Percentiles rank a stretch among this genome's conserved stretches.
Conservation (phyloP, 1,140 invertebrate species). For the Drosophila suzukii region DNA sequence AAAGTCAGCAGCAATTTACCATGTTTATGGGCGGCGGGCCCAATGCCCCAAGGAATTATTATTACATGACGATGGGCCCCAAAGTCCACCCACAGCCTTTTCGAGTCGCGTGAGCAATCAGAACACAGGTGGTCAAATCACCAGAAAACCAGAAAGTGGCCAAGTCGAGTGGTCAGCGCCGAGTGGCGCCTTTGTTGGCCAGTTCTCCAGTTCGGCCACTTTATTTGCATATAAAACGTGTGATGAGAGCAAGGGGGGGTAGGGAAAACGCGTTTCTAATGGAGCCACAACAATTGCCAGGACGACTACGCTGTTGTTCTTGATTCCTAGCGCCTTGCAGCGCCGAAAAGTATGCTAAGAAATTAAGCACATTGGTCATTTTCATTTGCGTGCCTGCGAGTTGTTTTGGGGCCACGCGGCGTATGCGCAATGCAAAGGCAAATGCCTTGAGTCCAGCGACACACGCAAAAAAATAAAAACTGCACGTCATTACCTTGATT, state of each 20-base stretch:
- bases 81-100: not conserved
- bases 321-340: conserved; percentile 54
- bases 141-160: conserved; percentile 26
- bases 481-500: conserved; percentile 82
- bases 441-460: conserved; percentile 53
- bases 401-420: conserved; percentile 44
- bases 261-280: conserved; percentile 44
- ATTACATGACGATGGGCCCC: conserved; percentile 49
- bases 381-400: conserved; percentile 63
- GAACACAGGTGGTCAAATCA: conserved; percentile 44
- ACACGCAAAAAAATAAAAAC: conserved; percentile 70
- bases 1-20: conserved; percentile 69
- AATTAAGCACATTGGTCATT: conserved; percentile 74
- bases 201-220: conserved; percentile 19
- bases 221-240: conserved; percentile 79
- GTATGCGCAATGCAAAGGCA: conserved; percentile 67
- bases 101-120: conserved; percentile 73
- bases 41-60: conserved; percentile 65
- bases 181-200: conserved; percentile 59
- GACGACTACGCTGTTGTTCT: conserved; percentile 25
- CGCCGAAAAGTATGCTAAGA: conserved; percentile 71
- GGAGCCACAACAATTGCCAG: conserved; percentile 33
- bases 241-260: conserved; percentile 8
- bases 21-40: conserved; percentile 45
- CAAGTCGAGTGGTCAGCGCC: conserved; percentile 49